These are phyloP conservation scores for Euzophera pinguis DNA, from an alignment of 2,888 invertebrate genomes.

Conservation along the genomic window DNA sequence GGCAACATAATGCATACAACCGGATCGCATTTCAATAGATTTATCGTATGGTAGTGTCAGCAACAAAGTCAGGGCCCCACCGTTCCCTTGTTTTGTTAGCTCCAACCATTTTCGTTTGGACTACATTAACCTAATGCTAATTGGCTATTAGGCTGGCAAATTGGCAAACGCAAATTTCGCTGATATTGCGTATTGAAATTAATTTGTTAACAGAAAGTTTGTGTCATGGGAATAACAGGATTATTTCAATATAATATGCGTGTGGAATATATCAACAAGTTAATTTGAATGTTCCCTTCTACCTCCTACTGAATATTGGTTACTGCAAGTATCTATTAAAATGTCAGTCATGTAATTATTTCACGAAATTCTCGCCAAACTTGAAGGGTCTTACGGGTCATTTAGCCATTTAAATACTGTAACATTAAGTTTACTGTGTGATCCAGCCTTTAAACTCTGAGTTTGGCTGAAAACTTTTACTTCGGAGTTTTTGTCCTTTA, in stretches of 20 bases:
- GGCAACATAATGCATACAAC: background rate
- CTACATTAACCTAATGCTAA: constrained; percentile 2
- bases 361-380: too few species aligned
- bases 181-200: background rate
- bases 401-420: too few species aligned
- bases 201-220: background rate
- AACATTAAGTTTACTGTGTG: too few species aligned
- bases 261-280: too few species aligned
- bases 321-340: too few species aligned
- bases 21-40: background rate
- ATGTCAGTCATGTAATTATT: too few species aligned
- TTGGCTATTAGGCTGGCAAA: background rate
- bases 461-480: too few species aligned
- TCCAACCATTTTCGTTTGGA: background rate
- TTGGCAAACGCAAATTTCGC: background rate
- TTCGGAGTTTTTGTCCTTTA: too few species aligned
- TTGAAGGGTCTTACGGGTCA: too few species aligned
- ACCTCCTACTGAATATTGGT: too few species aligned
- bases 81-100: background rate
- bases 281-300: too few species aligned
- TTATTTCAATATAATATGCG: background rate
- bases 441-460: too few species aligned
- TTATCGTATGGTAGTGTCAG: constrained; percentile 1
- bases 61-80: background rate
- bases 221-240: background rate